Base-by-base conservation (phyloP, 2,113 vertebrate species). In the Neotragus moschatus region DNA sequence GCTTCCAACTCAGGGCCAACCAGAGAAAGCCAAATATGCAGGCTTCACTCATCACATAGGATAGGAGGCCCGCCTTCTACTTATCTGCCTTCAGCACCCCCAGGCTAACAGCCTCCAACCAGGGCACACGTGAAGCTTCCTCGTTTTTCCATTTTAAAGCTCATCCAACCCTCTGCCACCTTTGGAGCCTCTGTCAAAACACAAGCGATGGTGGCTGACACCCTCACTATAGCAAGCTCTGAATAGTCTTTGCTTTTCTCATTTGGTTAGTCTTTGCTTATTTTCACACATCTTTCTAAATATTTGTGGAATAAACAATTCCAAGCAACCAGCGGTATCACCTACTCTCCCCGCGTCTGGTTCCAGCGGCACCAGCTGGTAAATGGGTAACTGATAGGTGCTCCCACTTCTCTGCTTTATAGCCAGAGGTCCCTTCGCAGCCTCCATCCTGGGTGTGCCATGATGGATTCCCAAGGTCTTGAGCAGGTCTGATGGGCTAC, bases 321-420 rank as follows among this genome's bases (percentile, higher is more conserved):
- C 75, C 86, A 81, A 88, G 25, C 36, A 21, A 39, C 39, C 19
- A 45, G 7, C 2, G 49, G 47, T 25, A 30, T 93, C 4, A 15
- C 60, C 77, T 19, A 9, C 55, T 94, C 89, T 80, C 33, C 55
- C 55, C 3, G 1, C 9, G 63, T 93, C 75, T 33, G 13, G 45
- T 55, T 91, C 77, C 47, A 17, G 9, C 13, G 1, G 49, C 3
- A 2, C 58, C 30, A 45, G 4, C 28, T 17, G 66, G 56, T 30
- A 3, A 70, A 14, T 0, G 21, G 39, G 8, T 28, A 49, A 17
- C 11, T 7, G 21, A 19, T 0, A 0, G 10, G 19, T 21, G 58
- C 33, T n/a, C 61, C 51, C 39, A 33, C 5, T 36, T 87, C 33
- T 49, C 77, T 5, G 43, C 51, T 53, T 47, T 26, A 28, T n/a